Evolutionary conservation across 2,888 invertebrate genomes (phyloP), one percentile per base, ranked within the genome.

Genomic region (Drosophila bunnanda): DNA sequence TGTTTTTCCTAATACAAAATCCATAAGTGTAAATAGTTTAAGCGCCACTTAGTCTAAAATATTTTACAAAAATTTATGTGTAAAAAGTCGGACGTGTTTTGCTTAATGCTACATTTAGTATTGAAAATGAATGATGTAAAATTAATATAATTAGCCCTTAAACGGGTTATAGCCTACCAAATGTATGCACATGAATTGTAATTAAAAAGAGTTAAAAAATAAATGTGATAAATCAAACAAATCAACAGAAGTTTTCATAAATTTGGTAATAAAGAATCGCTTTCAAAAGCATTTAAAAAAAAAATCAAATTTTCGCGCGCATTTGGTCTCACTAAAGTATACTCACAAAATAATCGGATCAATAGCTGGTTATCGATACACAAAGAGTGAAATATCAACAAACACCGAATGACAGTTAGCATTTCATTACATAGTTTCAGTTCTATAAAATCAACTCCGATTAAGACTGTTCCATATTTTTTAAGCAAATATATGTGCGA

Each of bases 201-300:
- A 79, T 80, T 75, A 77, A 70, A 82, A 76, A 72, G 70, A 46
- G 62, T 73, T 74, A 50, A 70, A 62, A 76, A 85, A 82, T 86
- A 84, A 83, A 84, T 84, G 84, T 84, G 84, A 78, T 87, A 87
- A 79, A 77, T 76, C 59, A 41, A 79, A 78, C 58, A 70, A 58
- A 66, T 56, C 34, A 36, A 58, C 39, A 6, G 50, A 46, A 25
- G 53, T 78, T 55, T 64, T 52, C 46, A 28, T 30, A 32, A 2
- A 30, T 72, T 58, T 72, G 32, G 6, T 2, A 28, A 6, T n/a
- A 6, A 1, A 28, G 4, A 6, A 9, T n/a, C 0, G 12, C 32
- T 20, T 32, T 50, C 20, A 20, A 4, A 12, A 7, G 5, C 17
- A 20, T 1, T 30, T 12, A 12, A 28, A 2, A 12, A 15, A 9